Base-by-base conservation (phyloP, 2,888 invertebrate species). In the Drosophila prostipennis region DNA sequence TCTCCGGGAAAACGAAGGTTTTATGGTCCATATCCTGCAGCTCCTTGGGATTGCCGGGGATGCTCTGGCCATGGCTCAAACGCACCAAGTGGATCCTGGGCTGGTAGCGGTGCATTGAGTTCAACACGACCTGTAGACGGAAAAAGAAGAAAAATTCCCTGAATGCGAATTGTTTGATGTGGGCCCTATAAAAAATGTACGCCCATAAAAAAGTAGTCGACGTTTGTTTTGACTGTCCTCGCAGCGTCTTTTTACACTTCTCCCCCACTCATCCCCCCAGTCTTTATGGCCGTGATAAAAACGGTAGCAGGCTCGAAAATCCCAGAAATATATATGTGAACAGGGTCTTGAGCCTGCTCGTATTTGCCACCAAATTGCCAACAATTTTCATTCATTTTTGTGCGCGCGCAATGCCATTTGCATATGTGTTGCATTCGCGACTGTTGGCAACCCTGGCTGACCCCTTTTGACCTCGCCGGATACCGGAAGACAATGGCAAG, bases 91-190 rank as follows among this genome's bases (percentile, higher is more conserved):
- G 99, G 91, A 99, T 98, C 79, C 99, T 94, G 2, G 99, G 99
- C 92, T 99, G 99, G 92, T 99, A 99, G 90, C 98, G 96, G 94
- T 99, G 99, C 99, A 99, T 99, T 45, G 99, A 99, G 92, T 99
- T 99, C 76, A 99, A 93, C 83, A 99, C 98, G 92, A 99, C 96
- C 99, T 99, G 95, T n/a, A n/a, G n/a, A n/a, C 11, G 84, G 82
- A 13, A 8, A 26, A n/a, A 51, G 16, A 53, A 32, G 49, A 40
- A 46, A 34, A 51, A 54, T 52, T 39, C 29, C 37, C 42, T 23
- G 59, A 58, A 58, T 54, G 48, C 60, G 59, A 53, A 42, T 54
- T 54, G 57, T 48, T 61, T 49, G 59, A 46, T 51, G 60, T 48
- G 16, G 8, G 19, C 45, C 57, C 19, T 75, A 75, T 84, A 80